These are phyloP conservation scores for Poecile montanus DNA, from an alignment of 2,797 vertebrate genomes.

Conservation along the genomic window DNA sequence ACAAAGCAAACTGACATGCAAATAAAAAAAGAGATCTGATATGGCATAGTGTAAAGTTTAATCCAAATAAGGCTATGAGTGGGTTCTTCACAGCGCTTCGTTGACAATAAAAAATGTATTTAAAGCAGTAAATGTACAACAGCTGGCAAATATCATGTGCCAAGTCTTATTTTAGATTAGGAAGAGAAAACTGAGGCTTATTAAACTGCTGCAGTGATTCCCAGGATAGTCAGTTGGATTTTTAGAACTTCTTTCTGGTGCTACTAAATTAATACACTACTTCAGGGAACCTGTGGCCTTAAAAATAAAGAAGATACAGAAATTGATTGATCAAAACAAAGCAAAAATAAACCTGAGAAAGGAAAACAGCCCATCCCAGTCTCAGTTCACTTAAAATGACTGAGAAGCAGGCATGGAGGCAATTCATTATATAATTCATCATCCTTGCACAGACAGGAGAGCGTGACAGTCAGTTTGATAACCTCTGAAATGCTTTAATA, in stretches of 20 bases:
- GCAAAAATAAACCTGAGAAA: not conserved
- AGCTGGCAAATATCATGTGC: constrained; percentile 70
- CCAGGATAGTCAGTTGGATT: constrained; percentile 27
- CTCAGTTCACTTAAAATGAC: not conserved
- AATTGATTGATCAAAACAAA: not conserved
- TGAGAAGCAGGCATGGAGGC: not conserved
- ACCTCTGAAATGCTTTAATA: constrained; percentile 8
- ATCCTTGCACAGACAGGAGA: constrained; percentile 3
- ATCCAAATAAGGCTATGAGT: constrained; percentile 80
- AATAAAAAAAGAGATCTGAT: constrained; percentile 46
- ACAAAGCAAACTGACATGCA: constrained; percentile 48
- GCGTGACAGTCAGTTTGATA: constrained; percentile 26
- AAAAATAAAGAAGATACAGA: not conserved
- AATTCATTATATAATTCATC: not conserved
- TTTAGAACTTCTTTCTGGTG: constrained; percentile 48
- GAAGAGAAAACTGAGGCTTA: constrained; percentile 53
- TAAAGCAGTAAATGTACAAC: constrained; percentile 72
- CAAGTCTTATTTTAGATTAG: constrained; percentile 79
- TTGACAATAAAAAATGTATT: constrained; percentile 67
- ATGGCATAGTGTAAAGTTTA: constrained; percentile 61
- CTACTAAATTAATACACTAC: not conserved
- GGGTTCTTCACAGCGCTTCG: constrained; percentile 53
- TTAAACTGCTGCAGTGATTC: constrained; percentile 53
- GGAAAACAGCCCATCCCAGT: not conserved
- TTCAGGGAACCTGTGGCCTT: not conserved